These are phyloP conservation scores for Drosophila acutilabella DNA, from an alignment of 2,888 invertebrate species.

Conservation along the genomic window DNA sequence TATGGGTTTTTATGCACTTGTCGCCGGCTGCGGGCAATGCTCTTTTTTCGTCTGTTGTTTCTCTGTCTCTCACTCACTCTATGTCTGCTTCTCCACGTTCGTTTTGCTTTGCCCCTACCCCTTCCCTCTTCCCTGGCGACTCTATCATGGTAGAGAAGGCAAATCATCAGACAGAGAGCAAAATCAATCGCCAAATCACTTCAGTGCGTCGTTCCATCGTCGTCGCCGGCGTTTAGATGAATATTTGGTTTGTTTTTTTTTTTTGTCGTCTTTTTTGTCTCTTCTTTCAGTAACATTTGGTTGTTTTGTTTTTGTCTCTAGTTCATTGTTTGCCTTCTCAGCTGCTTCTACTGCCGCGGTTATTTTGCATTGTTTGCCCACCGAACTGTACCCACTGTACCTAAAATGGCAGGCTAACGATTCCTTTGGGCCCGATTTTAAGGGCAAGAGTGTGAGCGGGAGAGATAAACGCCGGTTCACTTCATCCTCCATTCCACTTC, in stretches of 20 bases:
- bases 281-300: background rate
- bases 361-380: constrained; percentile 71
- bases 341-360: constrained; percentile 44
- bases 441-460: constrained; percentile 32
- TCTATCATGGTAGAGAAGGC: constrained; percentile 36
- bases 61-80: constrained; percentile 4
- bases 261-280: constrained; percentile 4
- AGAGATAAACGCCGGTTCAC: constrained; percentile 60
- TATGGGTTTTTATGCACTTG: constrained; percentile 78
- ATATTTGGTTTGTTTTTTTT: constrained; percentile 30
- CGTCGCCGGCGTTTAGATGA: constrained; percentile 55
- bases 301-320: constrained; percentile 34
- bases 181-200: constrained; percentile 84
- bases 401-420: constrained; percentile 76
- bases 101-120: constrained; percentile 8
- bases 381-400: constrained; percentile 51
- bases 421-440: constrained; percentile 73
- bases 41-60: constrained; percentile 46
- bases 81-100: constrained; percentile 16
- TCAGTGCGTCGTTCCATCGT: constrained; percentile 72
- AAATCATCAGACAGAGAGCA: constrained; percentile 64
- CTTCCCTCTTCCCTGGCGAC: constrained; percentile 3
- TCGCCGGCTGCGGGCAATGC: constrained; percentile 80
- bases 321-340: constrained; percentile 70
- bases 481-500: constrained; percentile 14